Evolutionary conservation across 2,113 vertebrate species (phyloP).

Genomic region (Apodemus speciosus): DNA sequence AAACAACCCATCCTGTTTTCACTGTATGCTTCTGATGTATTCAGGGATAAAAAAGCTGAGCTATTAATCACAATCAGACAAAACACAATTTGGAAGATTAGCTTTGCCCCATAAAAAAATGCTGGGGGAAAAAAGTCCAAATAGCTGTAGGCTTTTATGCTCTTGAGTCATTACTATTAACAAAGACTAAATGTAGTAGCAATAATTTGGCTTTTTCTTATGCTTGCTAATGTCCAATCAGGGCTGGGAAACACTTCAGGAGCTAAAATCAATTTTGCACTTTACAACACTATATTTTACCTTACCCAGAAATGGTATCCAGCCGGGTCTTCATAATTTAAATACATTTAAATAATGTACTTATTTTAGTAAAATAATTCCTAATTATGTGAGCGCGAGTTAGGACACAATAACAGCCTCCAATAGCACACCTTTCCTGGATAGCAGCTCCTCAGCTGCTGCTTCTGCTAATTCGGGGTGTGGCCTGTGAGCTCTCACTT

Average conservation of each 20-base stretch:
- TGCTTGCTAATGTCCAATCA: conserved; percentile 71
- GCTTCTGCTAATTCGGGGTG: background rate
- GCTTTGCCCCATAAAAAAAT: conserved; percentile 29
- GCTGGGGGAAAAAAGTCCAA: background rate
- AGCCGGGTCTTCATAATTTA: conserved; percentile 68
- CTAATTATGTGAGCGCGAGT: background rate
- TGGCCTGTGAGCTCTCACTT: background rate
- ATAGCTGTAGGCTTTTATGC: conserved; percentile 46
- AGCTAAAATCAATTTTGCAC: conserved; percentile 70
- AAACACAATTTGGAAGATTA: conserved; percentile 40
- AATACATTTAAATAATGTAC: conserved; percentile 51
- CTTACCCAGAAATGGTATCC: conserved; percentile 80
- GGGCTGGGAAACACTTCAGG: conserved; percentile 67
- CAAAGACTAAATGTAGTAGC: conserved; percentile 48
- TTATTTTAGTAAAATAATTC: background rate
- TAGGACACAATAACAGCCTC: background rate
- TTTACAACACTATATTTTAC: conserved; percentile 55
- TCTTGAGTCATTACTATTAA: conserved; percentile 61
- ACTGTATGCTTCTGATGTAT: conserved; percentile 63
- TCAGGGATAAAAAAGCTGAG: conserved; percentile 61
- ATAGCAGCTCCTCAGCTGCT: background rate
- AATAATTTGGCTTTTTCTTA: conserved; percentile 75
- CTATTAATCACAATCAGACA: conserved; percentile 71
- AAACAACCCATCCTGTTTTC: background rate
- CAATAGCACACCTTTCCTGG: background rate